These are phyloP conservation scores for Cryptops parisi DNA, from an alignment of 2,888 invertebrate genomes.

Conservation along the genomic window DNA sequence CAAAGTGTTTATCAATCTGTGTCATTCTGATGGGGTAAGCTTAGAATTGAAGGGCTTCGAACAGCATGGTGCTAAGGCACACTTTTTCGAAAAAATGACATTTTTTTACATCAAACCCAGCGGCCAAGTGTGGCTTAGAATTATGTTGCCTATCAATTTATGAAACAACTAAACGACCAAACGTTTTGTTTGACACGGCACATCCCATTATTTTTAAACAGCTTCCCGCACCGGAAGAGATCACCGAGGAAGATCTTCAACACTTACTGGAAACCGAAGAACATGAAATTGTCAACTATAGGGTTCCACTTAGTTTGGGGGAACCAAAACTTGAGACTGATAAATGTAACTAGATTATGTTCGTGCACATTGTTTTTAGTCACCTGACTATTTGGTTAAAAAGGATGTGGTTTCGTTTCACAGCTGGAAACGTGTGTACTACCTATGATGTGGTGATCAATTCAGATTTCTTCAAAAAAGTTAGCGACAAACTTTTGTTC, in stretches of 20 bases:
- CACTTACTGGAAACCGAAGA: slow-evolving; percentile 45
- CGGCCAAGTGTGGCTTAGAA: too few species aligned
- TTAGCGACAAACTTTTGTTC: slow-evolving; percentile 52
- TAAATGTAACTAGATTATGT: slow-evolving; percentile 43
- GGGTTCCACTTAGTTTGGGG: slow-evolving; percentile 83
- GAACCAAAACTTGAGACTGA: slow-evolving; percentile 61
- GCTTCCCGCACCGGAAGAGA: slow-evolving; percentile 28
- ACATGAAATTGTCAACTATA: slow-evolving; percentile 52
- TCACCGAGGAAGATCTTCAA: slow-evolving; percentile 44
- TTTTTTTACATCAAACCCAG: too few species aligned
- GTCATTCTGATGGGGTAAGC: slow-evolving; percentile 35
- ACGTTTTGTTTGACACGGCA: neutral
- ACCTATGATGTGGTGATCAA: slow-evolving; percentile 75
- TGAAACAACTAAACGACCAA: neutral
- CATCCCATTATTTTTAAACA: too few species aligned
- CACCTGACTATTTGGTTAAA: too few species aligned
- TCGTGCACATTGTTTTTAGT: too few species aligned
- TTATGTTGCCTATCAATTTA: neutral
- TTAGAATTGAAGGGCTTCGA: too few species aligned
- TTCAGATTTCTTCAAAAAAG: slow-evolving; percentile 58
- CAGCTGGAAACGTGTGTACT: slow-evolving; percentile 50
- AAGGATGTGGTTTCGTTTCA: slow-evolving; percentile 17
- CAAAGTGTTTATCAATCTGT: slow-evolving; percentile 75
- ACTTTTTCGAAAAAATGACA: too few species aligned
- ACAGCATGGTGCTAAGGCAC: too few species aligned